Base-by-base conservation (phyloP, 1,140 invertebrate species). In the Caenorhabditis remanei region DNA sequence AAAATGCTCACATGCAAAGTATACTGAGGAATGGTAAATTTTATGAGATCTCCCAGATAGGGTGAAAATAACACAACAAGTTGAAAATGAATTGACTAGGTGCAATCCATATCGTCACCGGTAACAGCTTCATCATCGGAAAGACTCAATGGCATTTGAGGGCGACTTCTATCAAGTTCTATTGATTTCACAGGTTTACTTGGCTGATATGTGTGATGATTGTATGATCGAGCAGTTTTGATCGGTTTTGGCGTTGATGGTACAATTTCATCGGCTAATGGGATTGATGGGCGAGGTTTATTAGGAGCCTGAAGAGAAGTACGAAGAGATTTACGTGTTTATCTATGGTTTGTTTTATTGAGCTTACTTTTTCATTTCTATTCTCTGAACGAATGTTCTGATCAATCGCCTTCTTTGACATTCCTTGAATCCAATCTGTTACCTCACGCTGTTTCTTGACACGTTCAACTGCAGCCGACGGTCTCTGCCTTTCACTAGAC, bases 61-160 rank as follows among this genome's bases (percentile, higher is more conserved):
- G 5, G 4, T n/a, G 9, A 1, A 41, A 32, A 40, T 11, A 24
- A 40, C 11, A 7, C 21, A 65, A 5, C 40, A 46, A 48, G 46
- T 24, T 11, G 19, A n/a, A n/a, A 71, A 71, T 40, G 3, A 41
- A 41, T 16, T 11, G 11, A 41, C 19, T 71, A 71, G 40, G 65
- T n/a, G 41, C 71, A 79, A 50, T 79, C 71, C 71, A 79, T 79
- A 13, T 79, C 9, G 46, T 79, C 71, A 11, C n/a, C 46, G n/a
- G 13, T 5, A 41, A 14, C n/a, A 50, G 8, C 9, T 53, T 79
- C 71, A 11, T 79, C 71, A 79, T 79, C 71, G n/a, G 71, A 79
- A 24, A 79, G 21, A n/a, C 46, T 53, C 11, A 50, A 79, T 13
- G 71, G 71, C 43, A 79, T 79, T 50, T 32, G 0, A 3, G 71